Base-by-base conservation (phyloP, 2,888 invertebrate genomes). In the Cyaniris semiargus region DNA sequence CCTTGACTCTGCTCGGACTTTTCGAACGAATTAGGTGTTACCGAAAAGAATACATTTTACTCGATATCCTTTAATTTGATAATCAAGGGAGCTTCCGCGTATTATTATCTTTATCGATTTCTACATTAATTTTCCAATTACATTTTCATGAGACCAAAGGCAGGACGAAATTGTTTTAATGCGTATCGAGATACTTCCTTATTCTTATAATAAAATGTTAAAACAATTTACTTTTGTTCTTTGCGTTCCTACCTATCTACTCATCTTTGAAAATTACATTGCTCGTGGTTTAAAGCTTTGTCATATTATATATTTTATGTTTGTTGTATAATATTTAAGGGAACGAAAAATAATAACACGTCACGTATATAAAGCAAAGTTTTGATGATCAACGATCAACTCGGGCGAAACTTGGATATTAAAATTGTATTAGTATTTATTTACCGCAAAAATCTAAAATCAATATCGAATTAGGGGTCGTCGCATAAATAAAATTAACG, bases 401-500 rank as follows among this genome's bases (percentile, higher is more conserved):
- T 38, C 8, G 8, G 38, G 38, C 38, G 44, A 66, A 66, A 5
- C 27, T 15, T 15, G 15, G 66, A 27, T 66, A 31, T 27, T 21
- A 56, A 23, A 71, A n/a, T 31, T 70, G 15, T 72, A 76, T 66
- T 76, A 15, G 18, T 76, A 70, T 74, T 74, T 72, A 77, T 74
- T 78, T 77, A 74, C 70, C 27, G 70, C 56, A 77, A 74, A 75
- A 72, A n/a, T 71, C 75, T 56, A 78, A 76, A 81, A 83, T 80
- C 82, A 81, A 86, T 88, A 90, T 89, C 86, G 86, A 88, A 89
- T 90, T 88, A 89, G 88, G 87, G 86, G 85, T 84, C 88, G 89
- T 88, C 84, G 86, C 86, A 87, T 87, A 91, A 92, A 92, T 91
- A 91, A 91, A 91, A 92, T 92, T 89, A 91, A 91, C 89, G 91